Conservation (phyloP, 2,888 invertebrate species). For the Gastrophysa polygoni region DNA sequence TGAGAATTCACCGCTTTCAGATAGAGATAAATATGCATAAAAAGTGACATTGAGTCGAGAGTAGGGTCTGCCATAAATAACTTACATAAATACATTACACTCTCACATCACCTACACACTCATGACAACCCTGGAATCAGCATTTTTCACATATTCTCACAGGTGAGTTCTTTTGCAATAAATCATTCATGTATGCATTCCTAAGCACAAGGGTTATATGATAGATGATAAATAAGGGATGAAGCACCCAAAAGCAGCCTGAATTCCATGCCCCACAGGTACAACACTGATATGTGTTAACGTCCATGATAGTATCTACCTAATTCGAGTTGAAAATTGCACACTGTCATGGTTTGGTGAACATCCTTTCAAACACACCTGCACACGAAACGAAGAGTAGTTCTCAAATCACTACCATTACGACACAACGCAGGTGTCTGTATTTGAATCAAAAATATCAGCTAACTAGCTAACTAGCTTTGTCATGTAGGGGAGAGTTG, state of each 20-base stretch:
- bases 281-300: slow-evolving; percentile 20
- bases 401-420: slow-evolving; percentile 33
- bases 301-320: slow-evolving; percentile 21
- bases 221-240: too few relatives aligned
- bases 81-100: too few relatives aligned
- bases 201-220: too few relatives aligned
- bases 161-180: too few relatives aligned
- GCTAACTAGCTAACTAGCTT: slow-evolving; percentile 44
- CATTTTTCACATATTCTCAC: too few relatives aligned
- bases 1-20: too few relatives aligned
- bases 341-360: slow-evolving; percentile 37
- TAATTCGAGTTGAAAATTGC: slow-evolving; percentile 25
- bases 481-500: slow-evolving; percentile 19
- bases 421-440: slow-evolving; percentile 38
- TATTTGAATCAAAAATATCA: slow-evolving; percentile 41
- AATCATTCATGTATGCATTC: too few relatives aligned
- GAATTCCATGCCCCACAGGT: not conserved
- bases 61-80: too few relatives aligned
- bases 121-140: too few relatives aligned
- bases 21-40: too few relatives aligned
- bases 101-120: too few relatives aligned
- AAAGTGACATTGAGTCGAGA: too few relatives aligned
- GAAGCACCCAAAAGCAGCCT: not conserved
- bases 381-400: slow-evolving; percentile 35
- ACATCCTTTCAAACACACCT: slow-evolving; percentile 47